Base-by-base conservation (phyloP, 1,140 invertebrate genomes). In the Trinorchestia longiramus region DNA sequence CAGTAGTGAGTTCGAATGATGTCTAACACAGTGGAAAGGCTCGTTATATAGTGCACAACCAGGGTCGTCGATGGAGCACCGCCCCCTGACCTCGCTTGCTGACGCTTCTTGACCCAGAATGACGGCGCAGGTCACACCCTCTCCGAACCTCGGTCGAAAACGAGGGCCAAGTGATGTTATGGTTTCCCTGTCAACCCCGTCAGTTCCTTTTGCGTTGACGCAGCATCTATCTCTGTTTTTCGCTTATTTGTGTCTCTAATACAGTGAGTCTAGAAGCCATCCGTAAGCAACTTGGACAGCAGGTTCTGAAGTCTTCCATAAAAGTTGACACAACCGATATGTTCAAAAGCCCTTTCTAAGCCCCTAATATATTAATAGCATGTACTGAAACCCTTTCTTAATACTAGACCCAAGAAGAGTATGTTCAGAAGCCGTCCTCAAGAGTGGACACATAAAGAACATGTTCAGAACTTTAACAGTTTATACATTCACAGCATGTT, bases 91-190 rank as follows among this genome's bases (percentile, higher is more conserved):
- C 92, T 94, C 92, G 92, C 92, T 94, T 94, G 43, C 92, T 19
- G 43, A n/a, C 92, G 92, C 92, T 94, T 94, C 92, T 94, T 94
- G 92, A 94, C 92, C 92, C 92, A 94, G 92, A 94, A 94, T 94
- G 92, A 94, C 92, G 15, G 36, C 92, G 92, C 92, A 94, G 92
- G 92, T 94, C 92, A 94, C 92, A n/a, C 92, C 92, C 92, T 94
- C 88, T 90, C 6, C 15, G 88, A 90, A 90, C 88, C 88, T 42
- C 43, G 41, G 43, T 90, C 43, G 88, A 42, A 41, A 90, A 90
- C 88, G 41, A 90, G 88, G 88, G 88, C 88, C 88, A 90, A 43
- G 88, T 90, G 88, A 90, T 90, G 88, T 43, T 90, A 90, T 43
- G 43, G n/a, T 43, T 53, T 77, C 62, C 62, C 62, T 77, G 62